phyloP scores from a whole-genome alignment of 2,888 invertebrate species.

The Cephus pygmeus region DNA sequence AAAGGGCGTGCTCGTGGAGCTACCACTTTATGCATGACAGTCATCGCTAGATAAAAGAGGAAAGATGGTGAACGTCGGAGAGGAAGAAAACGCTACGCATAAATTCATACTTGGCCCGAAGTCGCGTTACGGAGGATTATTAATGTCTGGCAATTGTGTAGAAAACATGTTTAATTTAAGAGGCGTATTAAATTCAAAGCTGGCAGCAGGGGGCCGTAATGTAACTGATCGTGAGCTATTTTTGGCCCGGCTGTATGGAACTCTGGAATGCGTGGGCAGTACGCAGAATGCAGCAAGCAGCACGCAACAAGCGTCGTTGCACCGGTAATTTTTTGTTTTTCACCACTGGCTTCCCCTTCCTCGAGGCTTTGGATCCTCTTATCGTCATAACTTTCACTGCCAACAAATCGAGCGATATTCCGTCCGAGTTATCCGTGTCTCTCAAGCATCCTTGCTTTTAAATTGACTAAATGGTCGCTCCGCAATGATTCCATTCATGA shows the following conservation, averaged over 20 bases:
- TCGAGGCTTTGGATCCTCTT: neutral
- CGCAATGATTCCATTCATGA: slow-evolving; percentile 15
- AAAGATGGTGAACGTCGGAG: neutral
- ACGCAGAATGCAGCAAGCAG: neutral
- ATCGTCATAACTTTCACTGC: neutral
- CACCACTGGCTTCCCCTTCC: neutral
- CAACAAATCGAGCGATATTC: neutral
- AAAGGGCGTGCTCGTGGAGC: neutral
- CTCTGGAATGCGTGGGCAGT: slow-evolving; percentile 8
- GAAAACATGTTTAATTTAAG: slow-evolving; percentile 23
- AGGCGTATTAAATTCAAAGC: slow-evolving; percentile 17
- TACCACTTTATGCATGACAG: neutral
- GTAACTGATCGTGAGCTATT: slow-evolving; percentile 20
- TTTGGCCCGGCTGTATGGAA: slow-evolving; percentile 18
- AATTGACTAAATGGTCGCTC: slow-evolving; percentile 37
- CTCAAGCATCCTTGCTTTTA: neutral
- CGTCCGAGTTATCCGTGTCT: neutral
- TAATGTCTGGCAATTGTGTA: slow-evolving; percentile 10
- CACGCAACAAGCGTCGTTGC: neutral
- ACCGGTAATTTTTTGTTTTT: neutral
- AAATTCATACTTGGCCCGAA: neutral
- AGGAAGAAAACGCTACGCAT: neutral
- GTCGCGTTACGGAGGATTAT: slow-evolving; percentile 3
- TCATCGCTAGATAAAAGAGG: neutral
- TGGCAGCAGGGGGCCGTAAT: slow-evolving; percentile 13